Base-by-base conservation (phyloP, 2,113 vertebrate species). In the Pygoscelis antarcticus region DNA sequence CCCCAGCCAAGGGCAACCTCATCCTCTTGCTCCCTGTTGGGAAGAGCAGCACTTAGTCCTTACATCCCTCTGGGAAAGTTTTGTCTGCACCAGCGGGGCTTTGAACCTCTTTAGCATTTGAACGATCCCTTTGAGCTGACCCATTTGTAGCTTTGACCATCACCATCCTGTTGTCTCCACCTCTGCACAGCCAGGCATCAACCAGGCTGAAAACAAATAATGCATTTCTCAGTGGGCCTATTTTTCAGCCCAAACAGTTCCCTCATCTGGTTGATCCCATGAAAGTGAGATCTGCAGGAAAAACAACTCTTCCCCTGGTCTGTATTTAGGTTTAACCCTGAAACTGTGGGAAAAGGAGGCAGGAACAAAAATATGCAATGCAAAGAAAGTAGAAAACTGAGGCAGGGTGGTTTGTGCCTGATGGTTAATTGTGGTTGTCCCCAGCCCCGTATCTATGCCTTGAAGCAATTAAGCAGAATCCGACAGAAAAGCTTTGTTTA, bases 351-450 rank as follows among this genome's bases (percentile, higher is more conserved):
- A 11, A 54, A 36, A 54, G 34, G 38, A 30, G 44, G 29, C 44
- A 8, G 68, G 16, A 44, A 25, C 46, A 16, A 62, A 62, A 62
- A 1, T 12, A 46, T 1, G 0, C 15, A 1, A 11, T 1, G 18
- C 23, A 9, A 26, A n/a, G 18, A 13, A 34, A n/a, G 27, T 27
- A 26, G 36, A 14, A 42, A 46, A 46, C 26, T 20, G 47, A 32
- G 34, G 26, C 34, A 6, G 40, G 22, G 17, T 2, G 29, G 16
- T 12, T 25, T 25, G 38, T 25, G 21, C 58, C 20, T 7, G 32
- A 9, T 7, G 27, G 22, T 17, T 64, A 11, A n/a, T 17, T 9
- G 21, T 1, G 14, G 36, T 9, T 23, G 52, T 6, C 16, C n/a
- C 46, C 46, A 32, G 13, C 29, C 19, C 57, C 32, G 9, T 4